Conservation (phyloP, 2,797 vertebrate genomes). For the Anabas testudineus region DNA sequence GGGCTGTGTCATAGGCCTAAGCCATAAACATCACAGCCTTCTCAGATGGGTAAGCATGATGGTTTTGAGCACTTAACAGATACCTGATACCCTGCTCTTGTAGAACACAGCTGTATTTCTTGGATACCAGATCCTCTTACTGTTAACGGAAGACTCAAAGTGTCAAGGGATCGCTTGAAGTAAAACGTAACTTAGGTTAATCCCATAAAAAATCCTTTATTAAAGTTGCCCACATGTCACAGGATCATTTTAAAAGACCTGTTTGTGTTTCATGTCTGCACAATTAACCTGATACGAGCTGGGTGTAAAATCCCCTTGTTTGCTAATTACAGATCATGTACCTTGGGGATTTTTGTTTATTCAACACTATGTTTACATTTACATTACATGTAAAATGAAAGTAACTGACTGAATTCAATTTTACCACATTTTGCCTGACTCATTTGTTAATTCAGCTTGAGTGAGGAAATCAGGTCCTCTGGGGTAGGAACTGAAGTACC, state of each 20-base stretch:
- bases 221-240: no score
- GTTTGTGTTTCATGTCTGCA: constrained; percentile 6
- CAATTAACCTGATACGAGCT: neutral
- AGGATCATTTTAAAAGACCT: no score
- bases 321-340: neutral
- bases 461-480: constrained; percentile 33
- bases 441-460: constrained; percentile 48
- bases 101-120: neutral
- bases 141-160: neutral
- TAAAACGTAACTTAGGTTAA: neutral
- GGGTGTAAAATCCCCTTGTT: neutral
- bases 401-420: constrained; percentile 48
- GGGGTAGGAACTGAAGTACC: no score
- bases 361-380: constrained; percentile 36
- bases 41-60: neutral
- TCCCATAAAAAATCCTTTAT: no score
- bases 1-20: constrained; percentile 7
- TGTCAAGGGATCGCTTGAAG: neutral
- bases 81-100: neutral
- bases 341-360: neutral
- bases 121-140: neutral
- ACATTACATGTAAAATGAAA: constrained; percentile 24
- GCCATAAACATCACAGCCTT: neutral
- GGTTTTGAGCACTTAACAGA: neutral
- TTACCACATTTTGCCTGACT: constrained; percentile 39